These are phyloP conservation scores for Craniophora ligustri DNA, from an alignment of 2,888 invertebrate genomes.

Conservation along the genomic window DNA sequence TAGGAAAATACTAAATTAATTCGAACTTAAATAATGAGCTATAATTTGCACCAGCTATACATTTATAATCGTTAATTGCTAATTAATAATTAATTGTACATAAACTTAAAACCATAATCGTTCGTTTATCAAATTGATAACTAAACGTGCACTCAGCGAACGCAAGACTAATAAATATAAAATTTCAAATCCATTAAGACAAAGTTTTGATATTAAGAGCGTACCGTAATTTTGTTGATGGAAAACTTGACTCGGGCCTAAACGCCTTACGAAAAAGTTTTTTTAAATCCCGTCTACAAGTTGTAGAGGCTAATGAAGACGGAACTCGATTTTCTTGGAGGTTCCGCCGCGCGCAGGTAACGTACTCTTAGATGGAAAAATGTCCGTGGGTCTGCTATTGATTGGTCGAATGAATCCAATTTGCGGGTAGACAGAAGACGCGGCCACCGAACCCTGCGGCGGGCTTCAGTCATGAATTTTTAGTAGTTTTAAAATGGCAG, in stretches of 20 bases:
- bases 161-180: slow-evolving; percentile 75
- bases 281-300: slow-evolving; percentile 71
- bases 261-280: slow-evolving; percentile 80
- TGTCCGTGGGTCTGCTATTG: slow-evolving; percentile 61
- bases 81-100: too few species aligned
- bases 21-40: too few species aligned
- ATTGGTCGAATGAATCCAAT: slow-evolving; percentile 74
- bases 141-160: slow-evolving; percentile 55
- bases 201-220: slow-evolving; percentile 84
- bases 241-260: slow-evolving; percentile 80
- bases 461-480: not conserved
- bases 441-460: slow-evolving; percentile 8
- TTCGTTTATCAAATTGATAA: slow-evolving; percentile 72
- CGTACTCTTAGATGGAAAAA: slow-evolving; percentile 28
- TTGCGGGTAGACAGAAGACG: slow-evolving; percentile 56
- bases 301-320: slow-evolving; percentile 79
- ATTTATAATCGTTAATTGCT: too few species aligned
- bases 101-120: slow-evolving; percentile 42
- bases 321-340: slow-evolving; percentile 76
- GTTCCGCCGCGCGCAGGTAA: slow-evolving; percentile 52
- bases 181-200: slow-evolving; percentile 84
- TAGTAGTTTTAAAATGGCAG: slow-evolving; percentile 2
- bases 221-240: slow-evolving; percentile 86
- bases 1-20: too few species aligned
- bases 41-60: too few species aligned